Base-by-base conservation (phyloP, 2,797 vertebrate genomes). In the Sebastes hubbsi region DNA sequence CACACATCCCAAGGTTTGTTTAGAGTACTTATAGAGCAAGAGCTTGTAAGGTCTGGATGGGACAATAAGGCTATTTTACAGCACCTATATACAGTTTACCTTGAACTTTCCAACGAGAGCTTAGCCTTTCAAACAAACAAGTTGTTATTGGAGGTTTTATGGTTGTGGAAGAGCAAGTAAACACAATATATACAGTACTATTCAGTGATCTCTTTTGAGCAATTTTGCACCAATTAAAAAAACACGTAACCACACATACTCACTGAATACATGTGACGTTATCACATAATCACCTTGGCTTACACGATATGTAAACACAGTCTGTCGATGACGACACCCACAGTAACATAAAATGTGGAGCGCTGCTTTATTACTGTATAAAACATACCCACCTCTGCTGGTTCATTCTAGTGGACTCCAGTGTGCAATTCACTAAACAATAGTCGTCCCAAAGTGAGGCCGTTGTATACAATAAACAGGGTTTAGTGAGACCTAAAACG, bases 291-390 rank as follows among this genome's bases (percentile, higher is more conserved):
- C 54, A 74, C 42, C 46, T 49, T 24, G 58, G 24, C 58, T 22
- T 18, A 54, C 56, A 59, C 22, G 13, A 34, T 54, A 56, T 73
- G 58, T 54, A 73, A 42, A 74, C 32, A 75, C 75, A 22, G 56
- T 84, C 62, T 73, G 64, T 36, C 65, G 56, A 72, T 54, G 42
- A 77, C 59, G 63, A 86, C 78, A 89, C 79, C 68, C 77, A 81
- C 78, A 75, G 66, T 62, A 84, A 72, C 88, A 91, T 88, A 75
- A 88, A 92, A 94, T 93, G 93, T 93, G 92, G 93, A 94, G 94
- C 92, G n/a, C 94, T 93, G 94, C 89, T 94, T 94, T 92, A 94
- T 94, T 88, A 83, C 84, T 69, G 83, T 58, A 73, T 78, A 77
- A 80, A 81, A 80, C 80, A 73, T 56, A 12, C 80, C 82, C 81